phyloP scores from a whole-genome alignment of 2,888 invertebrate species.

The Scaptomyza cyrtandrae region DNA sequence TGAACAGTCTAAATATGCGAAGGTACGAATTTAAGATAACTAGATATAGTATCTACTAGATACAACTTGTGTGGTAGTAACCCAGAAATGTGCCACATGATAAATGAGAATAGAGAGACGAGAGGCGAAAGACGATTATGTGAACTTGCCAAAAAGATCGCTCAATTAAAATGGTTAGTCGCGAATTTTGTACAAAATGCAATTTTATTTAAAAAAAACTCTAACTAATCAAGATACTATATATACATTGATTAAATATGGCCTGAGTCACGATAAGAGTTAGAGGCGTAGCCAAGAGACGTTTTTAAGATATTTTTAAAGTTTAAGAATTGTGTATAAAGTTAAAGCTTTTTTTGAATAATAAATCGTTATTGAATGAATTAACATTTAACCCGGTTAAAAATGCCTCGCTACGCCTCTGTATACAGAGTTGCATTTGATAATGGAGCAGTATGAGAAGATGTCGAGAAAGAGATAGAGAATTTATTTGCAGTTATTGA shows the following conservation, averaged over 20 bases:
- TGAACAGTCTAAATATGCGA: constrained; percentile 42
- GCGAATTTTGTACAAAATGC: constrained; percentile 6
- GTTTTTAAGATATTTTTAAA: background rate
- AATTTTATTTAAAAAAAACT: constrained; percentile 1
- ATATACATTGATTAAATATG: background rate
- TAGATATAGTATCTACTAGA: constrained; percentile 14
- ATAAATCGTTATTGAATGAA: too few species aligned
- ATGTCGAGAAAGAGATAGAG: background rate
- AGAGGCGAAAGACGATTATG: constrained; percentile 1
- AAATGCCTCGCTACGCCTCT: constrained; percentile 5
- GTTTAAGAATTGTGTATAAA: too few species aligned
- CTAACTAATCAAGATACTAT: constrained; percentile 15
- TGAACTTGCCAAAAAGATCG: background rate
- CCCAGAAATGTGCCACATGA: constrained; percentile 37
- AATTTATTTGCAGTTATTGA: constrained; percentile 9
- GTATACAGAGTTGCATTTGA: background rate
- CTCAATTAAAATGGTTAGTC: constrained; percentile 16
- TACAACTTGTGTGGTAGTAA: constrained; percentile 16
- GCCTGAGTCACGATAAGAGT: background rate
- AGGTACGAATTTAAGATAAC: constrained; percentile 18
- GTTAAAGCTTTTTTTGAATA: too few species aligned
- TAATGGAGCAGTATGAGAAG: constrained; percentile 1
- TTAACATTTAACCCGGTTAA: too few species aligned
- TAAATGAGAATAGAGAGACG: constrained; percentile 6
- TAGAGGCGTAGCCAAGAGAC: constrained; percentile 19